Evolutionary conservation across 2,797 vertebrate genomes (phyloP), one percentile per base, ranked within the genome.

Genomic region (Melopsittacus undulatus): DNA sequence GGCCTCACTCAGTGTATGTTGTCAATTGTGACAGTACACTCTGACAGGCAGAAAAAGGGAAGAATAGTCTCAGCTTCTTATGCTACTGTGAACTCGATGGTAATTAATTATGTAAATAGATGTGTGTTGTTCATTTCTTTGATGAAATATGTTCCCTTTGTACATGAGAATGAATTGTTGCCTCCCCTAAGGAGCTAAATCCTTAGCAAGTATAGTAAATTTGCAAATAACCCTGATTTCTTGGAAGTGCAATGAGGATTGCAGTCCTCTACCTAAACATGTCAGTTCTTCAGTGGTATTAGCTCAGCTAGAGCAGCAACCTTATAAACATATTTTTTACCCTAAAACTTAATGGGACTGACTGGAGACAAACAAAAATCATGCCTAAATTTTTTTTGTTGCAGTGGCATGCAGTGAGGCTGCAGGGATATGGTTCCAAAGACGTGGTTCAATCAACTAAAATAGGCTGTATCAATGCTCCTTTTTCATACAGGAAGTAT

Each of bases 1-100:
- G 68, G 79, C 48, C 45, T 94, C 80, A 80, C 30, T 69, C 80
- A 80, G 30, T 75, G 68, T 63, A 15, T 17, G 29, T 72, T 94
- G 52, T 90, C 40, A 46, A 52, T 59, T 75, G 72, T 74, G 66
- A 68, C 6, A 83, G 86, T 42, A 52, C 45, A 78, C 61, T 80
- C 78, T 93, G 86, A 87, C 75, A 95, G 86, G 92, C 90, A 96
- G 88, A 95, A 93, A 96, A 93, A 59, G 38, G 86, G 61, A 80
- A 72, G 88, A 92, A 95, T 90, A 92, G 81, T 92, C 61, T 93
- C 83, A 69, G 78, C 78, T 74, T 87, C 76, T 75, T 75, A 87
- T 0, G 6, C 68, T 88, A 21, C 48, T 57, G 21, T 62, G 81
- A 84, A 40, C 72, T 75, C 54, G 57, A 77, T 87, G 83, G 72